A percentile compares a stretch with the other conserved stretches of the same genome.
phyloP scores from a whole-genome alignment of 1,140 invertebrate genomes.

The Prorops nasuta region DNA sequence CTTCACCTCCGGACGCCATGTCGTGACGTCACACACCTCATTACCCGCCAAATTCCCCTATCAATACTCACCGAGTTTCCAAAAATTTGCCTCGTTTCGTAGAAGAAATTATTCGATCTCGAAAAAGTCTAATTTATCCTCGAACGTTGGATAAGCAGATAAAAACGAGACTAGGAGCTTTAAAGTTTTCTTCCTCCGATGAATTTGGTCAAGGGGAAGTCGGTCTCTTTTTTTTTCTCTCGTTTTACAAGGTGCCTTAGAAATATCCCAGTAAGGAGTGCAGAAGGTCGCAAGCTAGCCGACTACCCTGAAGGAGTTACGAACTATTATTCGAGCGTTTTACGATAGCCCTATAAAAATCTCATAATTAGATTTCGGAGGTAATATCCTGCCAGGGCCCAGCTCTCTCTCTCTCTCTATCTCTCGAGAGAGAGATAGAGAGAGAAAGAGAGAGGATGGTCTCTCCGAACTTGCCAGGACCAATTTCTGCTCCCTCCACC shows the following conservation, averaged over 20 bases:
- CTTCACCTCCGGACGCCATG: conserved; percentile 46
- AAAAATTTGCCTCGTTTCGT: too few relatives aligned
- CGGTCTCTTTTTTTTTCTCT: too few relatives aligned
- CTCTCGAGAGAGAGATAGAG: too few relatives aligned
- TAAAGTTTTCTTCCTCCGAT: conserved; percentile 13
- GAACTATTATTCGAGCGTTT: conserved; percentile 40
- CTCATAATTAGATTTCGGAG: conserved; percentile 57
- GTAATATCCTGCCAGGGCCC: conserved; percentile 45
- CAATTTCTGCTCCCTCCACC: conserved; percentile 12
- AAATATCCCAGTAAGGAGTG: neutral
- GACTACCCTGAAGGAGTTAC: conserved; percentile 5
- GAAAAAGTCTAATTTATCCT: too few relatives aligned
- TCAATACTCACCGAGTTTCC: neutral
- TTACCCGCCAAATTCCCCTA: too few relatives aligned
- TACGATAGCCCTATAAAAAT: conserved; percentile 58
- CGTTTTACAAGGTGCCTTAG: too few relatives aligned
- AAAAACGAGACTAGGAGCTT: neutral
- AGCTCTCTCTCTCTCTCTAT: neutral
- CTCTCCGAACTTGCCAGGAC: conserved; percentile 25
- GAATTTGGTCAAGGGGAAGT: too few relatives aligned
- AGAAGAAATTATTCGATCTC: too few relatives aligned
- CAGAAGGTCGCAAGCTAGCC: conserved; percentile 2
- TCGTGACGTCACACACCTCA: conserved; percentile 38
- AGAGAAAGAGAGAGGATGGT: neutral
- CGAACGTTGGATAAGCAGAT: too few relatives aligned